Evolutionary conservation across 1,140 invertebrate genomes (phyloP).

Genomic region (Euschistus heros): DNA sequence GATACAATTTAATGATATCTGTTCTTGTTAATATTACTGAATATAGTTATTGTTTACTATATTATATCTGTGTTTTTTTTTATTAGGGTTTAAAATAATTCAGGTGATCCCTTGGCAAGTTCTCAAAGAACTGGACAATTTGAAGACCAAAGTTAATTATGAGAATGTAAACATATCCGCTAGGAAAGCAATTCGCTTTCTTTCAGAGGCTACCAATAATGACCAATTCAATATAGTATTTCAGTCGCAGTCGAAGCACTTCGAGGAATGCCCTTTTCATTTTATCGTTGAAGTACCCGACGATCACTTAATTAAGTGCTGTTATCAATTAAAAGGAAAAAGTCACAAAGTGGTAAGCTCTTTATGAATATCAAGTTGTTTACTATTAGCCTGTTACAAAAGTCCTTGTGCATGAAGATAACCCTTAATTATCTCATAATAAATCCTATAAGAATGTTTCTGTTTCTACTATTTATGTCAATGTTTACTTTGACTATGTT

Average conservation of each 20-base stretch:
- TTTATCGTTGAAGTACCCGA: conserved; percentile 16
- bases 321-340: conserved; percentile 3
- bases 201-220: neutral
- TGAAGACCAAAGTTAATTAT: conserved; percentile 3
- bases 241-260: conserved; percentile 2
- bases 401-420: too few species aligned
- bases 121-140: conserved; percentile 21
- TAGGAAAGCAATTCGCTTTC: neutral
- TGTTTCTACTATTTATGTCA: too few species aligned
- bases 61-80: too few species aligned
- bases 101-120: conserved; percentile 22
- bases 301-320: conserved; percentile 19
- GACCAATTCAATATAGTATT: neutral
- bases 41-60: too few species aligned
- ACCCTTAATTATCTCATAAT: too few species aligned
- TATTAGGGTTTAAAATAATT: conserved; percentile 14
- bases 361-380: neutral
- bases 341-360: conserved; percentile 13
- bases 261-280: neutral
- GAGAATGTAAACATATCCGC: neutral
- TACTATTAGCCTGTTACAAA: too few species aligned
- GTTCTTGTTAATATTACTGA: too few species aligned
- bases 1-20: too few species aligned
- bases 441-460: too few species aligned
- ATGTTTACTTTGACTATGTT: too few species aligned